Percentiles rank a stretch among this genome's conserved stretches.
phyloP scores from a whole-genome alignment of 1,140 invertebrate genomes.

The Hyphantria cunea region DNA sequence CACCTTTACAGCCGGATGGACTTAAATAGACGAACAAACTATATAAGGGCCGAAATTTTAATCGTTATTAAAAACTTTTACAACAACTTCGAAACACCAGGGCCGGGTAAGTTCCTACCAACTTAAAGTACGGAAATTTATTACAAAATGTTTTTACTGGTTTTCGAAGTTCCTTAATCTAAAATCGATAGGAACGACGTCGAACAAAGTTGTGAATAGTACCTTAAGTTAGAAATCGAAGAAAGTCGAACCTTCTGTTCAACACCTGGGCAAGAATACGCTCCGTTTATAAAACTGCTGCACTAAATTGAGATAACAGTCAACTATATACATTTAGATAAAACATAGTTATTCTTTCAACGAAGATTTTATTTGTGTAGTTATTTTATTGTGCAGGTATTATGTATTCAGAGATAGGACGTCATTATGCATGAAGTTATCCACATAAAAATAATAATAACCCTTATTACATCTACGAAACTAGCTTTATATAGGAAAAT shows the following conservation, averaged over 20 bases:
- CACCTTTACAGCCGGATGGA: too few species aligned
- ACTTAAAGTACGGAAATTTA: conserved; percentile 63
- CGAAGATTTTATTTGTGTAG: too few species aligned
- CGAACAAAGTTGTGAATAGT: conserved; percentile 73
- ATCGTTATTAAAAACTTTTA: conserved; percentile 38
- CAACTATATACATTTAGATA: too few species aligned
- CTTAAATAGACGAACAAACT: not conserved
- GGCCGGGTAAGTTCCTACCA: conserved; percentile 33
- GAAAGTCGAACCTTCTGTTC: conserved; percentile 67
- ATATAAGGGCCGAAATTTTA: conserved; percentile 21
- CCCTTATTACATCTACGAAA: too few species aligned
- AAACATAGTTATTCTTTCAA: too few species aligned
- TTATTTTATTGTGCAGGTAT: too few species aligned
- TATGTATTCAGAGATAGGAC: too few species aligned
- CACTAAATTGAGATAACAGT: conserved; percentile 59
- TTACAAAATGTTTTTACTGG: conserved; percentile 73
- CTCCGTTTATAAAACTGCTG: conserved; percentile 58
- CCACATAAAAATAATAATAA: too few species aligned
- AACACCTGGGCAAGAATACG: conserved; percentile 72
- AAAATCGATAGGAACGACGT: conserved; percentile 77
- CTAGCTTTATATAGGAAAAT: too few species aligned
- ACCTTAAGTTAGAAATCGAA: conserved; percentile 68
- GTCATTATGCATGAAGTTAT: too few species aligned
- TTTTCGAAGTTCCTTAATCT: conserved; percentile 76
- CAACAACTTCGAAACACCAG: conserved; percentile 38